These are phyloP conservation scores for Cephalophus harveyi DNA, from an alignment of 2,113 vertebrate genomes.

Conservation along the genomic window DNA sequence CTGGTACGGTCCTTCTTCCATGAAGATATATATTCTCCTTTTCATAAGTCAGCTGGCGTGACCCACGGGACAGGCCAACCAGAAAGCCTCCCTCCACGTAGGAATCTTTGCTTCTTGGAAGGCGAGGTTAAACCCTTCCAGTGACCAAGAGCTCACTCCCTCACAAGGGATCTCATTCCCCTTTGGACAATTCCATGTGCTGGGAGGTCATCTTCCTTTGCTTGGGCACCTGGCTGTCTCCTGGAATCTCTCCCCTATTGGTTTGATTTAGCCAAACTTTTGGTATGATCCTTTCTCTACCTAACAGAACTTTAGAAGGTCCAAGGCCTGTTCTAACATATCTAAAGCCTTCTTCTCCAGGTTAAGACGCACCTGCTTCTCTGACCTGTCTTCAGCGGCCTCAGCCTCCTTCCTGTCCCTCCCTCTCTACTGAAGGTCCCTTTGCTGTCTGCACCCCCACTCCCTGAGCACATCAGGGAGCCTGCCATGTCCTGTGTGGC, in stretches of 20 bases:
- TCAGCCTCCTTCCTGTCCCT: not conserved
- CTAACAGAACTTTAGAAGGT: not conserved
- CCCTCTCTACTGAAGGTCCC: too few relatives aligned
- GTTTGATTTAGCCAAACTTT: not conserved
- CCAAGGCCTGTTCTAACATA: not conserved
- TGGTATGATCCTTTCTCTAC: not conserved
- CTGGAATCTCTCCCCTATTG: not conserved
- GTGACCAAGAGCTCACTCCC: not conserved
- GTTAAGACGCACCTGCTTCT: not conserved
- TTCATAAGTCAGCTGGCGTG: not conserved
- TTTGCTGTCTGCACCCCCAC: not conserved
- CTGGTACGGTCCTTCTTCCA: not conserved
- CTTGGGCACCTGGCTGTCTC: not conserved
- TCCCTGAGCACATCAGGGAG: not conserved
- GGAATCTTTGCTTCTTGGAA: not conserved
- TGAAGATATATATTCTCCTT: not conserved
- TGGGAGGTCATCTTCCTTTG: not conserved
- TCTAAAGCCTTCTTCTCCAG: not conserved
- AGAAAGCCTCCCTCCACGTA: not conserved
- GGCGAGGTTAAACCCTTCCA: not conserved
- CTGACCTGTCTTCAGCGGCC: not conserved
- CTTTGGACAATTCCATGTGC: not conserved
- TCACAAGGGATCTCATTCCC: not conserved
- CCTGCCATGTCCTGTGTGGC: fast-evolving
- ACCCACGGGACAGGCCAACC: not conserved